These are phyloP conservation scores for Philonicus albiceps DNA, from an alignment of 2,888 invertebrate species.

Conservation along the genomic window DNA sequence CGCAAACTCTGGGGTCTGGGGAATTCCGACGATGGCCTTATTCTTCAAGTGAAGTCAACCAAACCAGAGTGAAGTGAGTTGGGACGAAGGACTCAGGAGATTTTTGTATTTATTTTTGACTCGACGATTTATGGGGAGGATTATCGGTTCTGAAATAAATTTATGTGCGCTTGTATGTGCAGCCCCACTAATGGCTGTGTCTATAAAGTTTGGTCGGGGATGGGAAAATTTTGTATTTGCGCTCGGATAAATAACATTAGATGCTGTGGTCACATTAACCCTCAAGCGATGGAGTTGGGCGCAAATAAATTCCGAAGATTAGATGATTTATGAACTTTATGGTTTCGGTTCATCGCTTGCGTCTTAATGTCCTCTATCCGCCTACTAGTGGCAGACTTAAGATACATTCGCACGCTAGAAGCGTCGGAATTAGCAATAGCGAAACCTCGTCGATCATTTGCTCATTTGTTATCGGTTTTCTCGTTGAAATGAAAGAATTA, in stretches of 20 bases:
- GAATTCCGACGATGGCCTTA: background rate
- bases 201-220: background rate
- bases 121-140: conserved; percentile 38
- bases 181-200: conserved; percentile 4
- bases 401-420: background rate
- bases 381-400: background rate
- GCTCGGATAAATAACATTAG: conserved; percentile 24
- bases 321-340: conserved; percentile 42
- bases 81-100: background rate
- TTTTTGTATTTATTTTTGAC: conserved; percentile 39
- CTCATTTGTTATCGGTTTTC: conserved; percentile 21
- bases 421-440: conserved; percentile 10
- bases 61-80: background rate
- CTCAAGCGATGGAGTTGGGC: background rate
- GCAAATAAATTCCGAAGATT: conserved; percentile 42
- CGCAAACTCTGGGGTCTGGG: background rate
- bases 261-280: conserved; percentile 14
- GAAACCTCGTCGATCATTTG: conserved; percentile 30
- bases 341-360: conserved; percentile 39
- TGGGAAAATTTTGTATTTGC: background rate
- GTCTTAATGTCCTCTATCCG: conserved; percentile 26
- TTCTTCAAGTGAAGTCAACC: conserved; percentile 35
- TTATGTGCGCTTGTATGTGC: conserved; percentile 18
- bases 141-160: conserved; percentile 41
- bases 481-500: conserved; percentile 25